Conservation (phyloP, 2,797 vertebrate species). For the Phyllotis vaccarum region DNA sequence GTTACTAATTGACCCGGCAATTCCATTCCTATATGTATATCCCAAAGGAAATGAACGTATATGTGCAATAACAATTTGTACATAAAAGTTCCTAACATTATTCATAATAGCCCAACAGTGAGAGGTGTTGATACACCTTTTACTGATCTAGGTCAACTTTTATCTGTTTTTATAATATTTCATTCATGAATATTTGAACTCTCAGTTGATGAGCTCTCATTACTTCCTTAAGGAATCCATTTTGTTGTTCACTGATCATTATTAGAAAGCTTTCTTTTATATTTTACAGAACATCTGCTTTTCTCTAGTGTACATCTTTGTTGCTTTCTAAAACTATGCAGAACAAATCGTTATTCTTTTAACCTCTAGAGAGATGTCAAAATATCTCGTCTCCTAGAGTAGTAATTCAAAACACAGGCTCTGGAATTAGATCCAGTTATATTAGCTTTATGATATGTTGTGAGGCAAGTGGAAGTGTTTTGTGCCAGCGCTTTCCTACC, state of each 20-base stretch:
- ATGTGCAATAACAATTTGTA: not conserved
- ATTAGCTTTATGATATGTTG: constrained; percentile 32
- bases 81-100: not conserved
- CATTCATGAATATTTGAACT: constrained; percentile 42
- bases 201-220: constrained; percentile 1
- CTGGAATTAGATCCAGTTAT: constrained; percentile 19
- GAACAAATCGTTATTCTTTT: constrained; percentile 30
- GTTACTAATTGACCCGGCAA: not conserved
- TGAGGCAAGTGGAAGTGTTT: constrained; percentile 29
- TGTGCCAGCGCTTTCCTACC: constrained; percentile 27
- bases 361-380: constrained; percentile 44
- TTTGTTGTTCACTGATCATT: constrained; percentile 51
- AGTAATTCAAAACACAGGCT: constrained; percentile 19
- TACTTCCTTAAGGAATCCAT: constrained; percentile 45
- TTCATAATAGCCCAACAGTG: not conserved
- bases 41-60: not conserved
- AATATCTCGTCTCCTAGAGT: not conserved
- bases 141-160: constrained; percentile 34
- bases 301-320: constrained; percentile 38
- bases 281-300: constrained; percentile 30
- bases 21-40: not conserved
- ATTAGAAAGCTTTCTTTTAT: constrained; percentile 45
- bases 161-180: constrained; percentile 46
- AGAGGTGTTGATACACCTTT: constrained; percentile 22
- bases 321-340: constrained; percentile 25